Evolutionary conservation across 2,113 vertebrate genomes (phyloP), one percentile per base, ranked within the genome.

Genomic region (Chionis minor): DNA sequence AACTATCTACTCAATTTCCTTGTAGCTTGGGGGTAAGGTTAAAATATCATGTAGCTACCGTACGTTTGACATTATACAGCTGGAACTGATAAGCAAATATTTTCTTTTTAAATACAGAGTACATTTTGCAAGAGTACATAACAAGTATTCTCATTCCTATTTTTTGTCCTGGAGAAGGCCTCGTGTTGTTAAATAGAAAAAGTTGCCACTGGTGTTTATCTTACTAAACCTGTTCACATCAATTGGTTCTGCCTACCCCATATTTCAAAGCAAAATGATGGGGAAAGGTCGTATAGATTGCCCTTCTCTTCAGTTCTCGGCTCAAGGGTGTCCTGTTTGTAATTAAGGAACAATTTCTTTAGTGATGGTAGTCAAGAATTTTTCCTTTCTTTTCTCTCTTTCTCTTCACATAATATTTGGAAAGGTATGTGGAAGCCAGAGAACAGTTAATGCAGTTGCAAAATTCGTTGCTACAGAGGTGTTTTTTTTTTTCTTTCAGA

Each of bases 211-310:
- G 45, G 44, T 97, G 90, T 96, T 98, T 97, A 87, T 90, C 91
- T 96, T 96, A 52, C 86, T 96, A 91, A 97, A 91, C 82, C 96
- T 96, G 63, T 88, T 93, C 71, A 66, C 80, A 89, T 96, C 91
- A 92, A 91, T 97, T 96, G 81, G 95, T 97, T 98, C 94, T 97
- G 94, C 92, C 93, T 92, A 77, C 86, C 49, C 44, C 61, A 19
- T 81, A 94, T 95, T 96, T 97, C 96, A 97, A 97, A 97, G 91
- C 6, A n/a, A 49, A 95, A 54, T 56, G 63, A 85, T 90, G 87
- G 71, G 69, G 94, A 80, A 74, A 92, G 97, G 95, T 96, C 65
- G 0, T 61, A 47, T 14, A 62, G 86, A 69, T 89, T 95, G 82
- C 92, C 94, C 86, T 95, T 81, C 75, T 58, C 82, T 97, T 95